Evolutionary conservation across 2,888 invertebrate species (phyloP).

Genomic region (Watsonalla cultraria): DNA sequence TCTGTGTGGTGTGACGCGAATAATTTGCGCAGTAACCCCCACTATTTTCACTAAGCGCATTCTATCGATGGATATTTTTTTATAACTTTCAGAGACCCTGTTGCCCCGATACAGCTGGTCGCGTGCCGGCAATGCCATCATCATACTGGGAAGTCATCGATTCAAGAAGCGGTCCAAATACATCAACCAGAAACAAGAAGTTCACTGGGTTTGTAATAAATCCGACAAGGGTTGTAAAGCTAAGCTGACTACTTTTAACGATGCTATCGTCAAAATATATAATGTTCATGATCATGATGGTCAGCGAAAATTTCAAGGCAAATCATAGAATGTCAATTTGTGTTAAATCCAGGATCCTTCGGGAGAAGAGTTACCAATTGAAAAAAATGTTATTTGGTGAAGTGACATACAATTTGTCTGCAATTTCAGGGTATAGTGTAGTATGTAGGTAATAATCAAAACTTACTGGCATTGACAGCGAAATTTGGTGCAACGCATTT

Average conservation of each 20-base stretch:
- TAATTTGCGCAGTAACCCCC: no score
- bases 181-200: slow-evolving; percentile 56
- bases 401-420: no score
- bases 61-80: slow-evolving; percentile 3
- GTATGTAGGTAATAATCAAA: no score
- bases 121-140: slow-evolving; percentile 65
- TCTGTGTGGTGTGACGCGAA: no score
- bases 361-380: no score
- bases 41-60: no score
- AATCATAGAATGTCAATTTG: not conserved
- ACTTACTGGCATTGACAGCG: no score
- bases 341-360: not conserved
- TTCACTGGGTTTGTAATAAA: slow-evolving; percentile 70
- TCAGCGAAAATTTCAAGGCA: slow-evolving; percentile 24
- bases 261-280: slow-evolving; percentile 58
- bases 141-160: slow-evolving; percentile 61
- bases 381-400: no score
- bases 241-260: slow-evolving; percentile 59
- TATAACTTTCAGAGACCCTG: slow-evolving; percentile 28
- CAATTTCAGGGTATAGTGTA: no score
- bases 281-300: slow-evolving; percentile 60
- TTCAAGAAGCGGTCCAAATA: slow-evolving; percentile 66
- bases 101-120: slow-evolving; percentile 66
- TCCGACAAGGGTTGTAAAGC: slow-evolving; percentile 69
- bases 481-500: no score